Evolutionary conservation across 1,140 invertebrate genomes (phyloP), one percentile per base, ranked within the genome.

Genomic region (Vollenhovia emeryi): DNA sequence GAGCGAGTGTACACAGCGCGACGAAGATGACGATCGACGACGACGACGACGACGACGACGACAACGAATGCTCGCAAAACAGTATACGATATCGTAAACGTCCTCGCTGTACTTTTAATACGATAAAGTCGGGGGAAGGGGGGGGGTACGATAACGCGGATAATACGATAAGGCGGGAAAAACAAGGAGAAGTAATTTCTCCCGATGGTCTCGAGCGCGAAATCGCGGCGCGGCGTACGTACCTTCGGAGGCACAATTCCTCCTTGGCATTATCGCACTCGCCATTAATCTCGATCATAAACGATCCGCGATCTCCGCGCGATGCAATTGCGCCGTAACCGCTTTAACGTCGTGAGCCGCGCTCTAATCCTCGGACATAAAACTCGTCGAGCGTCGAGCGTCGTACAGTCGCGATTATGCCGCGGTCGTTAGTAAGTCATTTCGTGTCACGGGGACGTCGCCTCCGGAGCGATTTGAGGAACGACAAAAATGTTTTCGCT

Each of bases 201-300:
- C 27, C n/a, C 64, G 33, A 80, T 76, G 75, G 64, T 48, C 45
- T 21, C n/a, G n/a, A 9, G 8, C 55, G 21, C 85, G 33, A 71
- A 83, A 89, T 78, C 78, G 48, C 27, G 27, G 13, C 78, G 48
- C 27, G 27, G 13, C 69, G 52, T 64, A 64, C 48, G 64, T 84
- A 89, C 75, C 83, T 85, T 78, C 76, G 71, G 52, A 66, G 71
- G n/a, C 48, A 71, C 83, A 84, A 87, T 87, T 87, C 89, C 86
- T 79, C 57, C 71, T 8, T 50, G 80, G 75, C 60, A 88, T 90
- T 90, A 90, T 87, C 88, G 88, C 66, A 15, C 33, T 68, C 48
- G 78, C 88, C 88, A 87, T 90, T 90, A 90, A 90, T 90, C 83
- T 68, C 83, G 86, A 89, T 87, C 88, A 87, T 90, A 90, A 90